These are phyloP conservation scores for Poecilia picta DNA, from an alignment of 2,797 vertebrate genomes.

Conservation along the genomic window DNA sequence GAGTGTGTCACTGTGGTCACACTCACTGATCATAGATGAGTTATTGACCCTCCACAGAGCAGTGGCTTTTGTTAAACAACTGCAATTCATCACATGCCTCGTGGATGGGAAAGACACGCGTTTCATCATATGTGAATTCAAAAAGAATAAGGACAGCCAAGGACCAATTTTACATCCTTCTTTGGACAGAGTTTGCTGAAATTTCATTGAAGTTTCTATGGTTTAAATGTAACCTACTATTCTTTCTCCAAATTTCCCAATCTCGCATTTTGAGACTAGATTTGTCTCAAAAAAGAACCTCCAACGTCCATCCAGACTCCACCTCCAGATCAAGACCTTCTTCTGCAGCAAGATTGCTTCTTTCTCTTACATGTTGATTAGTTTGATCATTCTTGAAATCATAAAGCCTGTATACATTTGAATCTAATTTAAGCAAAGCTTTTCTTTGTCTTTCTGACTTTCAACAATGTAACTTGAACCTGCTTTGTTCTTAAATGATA, in stretches of 20 bases:
- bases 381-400: slow-evolving; percentile 15
- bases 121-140: slow-evolving; percentile 42
- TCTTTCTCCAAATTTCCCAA: neutral
- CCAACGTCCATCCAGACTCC: too few species aligned
- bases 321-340: too few species aligned
- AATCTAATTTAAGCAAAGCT: neutral
- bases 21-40: slow-evolving; percentile 78
- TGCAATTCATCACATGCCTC: slow-evolving; percentile 74
- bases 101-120: slow-evolving; percentile 58
- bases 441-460: neutral
- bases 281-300: neutral
- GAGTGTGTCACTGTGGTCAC: slow-evolving; percentile 70
- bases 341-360: too few species aligned
- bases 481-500: neutral
- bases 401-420: slow-evolving; percentile 13
- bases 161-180: slow-evolving; percentile 24
- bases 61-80: slow-evolving; percentile 64
- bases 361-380: too few species aligned
- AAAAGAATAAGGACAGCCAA: slow-evolving; percentile 47
- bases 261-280: neutral
- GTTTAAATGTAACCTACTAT: neutral
- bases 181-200: slow-evolving; percentile 20
- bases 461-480: neutral
- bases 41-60: slow-evolving; percentile 77
- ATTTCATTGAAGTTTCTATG: neutral